Conservation (phyloP, 1,140 invertebrate genomes). For the Diabrotica virgifera region DNA sequence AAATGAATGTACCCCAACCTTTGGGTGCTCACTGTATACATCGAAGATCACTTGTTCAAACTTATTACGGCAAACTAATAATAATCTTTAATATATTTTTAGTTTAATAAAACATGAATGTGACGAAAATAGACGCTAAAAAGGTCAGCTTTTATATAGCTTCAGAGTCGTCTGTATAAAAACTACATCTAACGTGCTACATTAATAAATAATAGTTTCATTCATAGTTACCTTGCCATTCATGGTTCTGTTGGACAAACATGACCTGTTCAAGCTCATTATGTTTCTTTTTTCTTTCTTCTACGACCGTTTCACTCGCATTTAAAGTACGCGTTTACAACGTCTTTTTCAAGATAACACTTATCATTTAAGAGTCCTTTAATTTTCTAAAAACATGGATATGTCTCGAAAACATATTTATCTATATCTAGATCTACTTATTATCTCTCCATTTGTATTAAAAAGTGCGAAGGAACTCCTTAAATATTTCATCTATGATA, state of each 20-base stretch:
- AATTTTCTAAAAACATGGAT: conserved; percentile 4
- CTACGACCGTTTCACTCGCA: conserved; percentile 10
- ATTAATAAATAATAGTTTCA: no score
- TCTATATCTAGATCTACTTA: conserved; percentile 25
- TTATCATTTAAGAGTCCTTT: conserved; percentile 5
- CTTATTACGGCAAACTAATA: no score
- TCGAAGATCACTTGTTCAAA: no score
- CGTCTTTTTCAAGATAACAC: background rate
- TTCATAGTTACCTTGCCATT: conserved; percentile 41
- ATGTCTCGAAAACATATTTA: conserved; percentile 23
- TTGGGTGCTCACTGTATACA: no score
- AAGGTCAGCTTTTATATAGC: no score
- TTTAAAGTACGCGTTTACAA: conserved; percentile 12
- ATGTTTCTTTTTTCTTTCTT: conserved; percentile 20
- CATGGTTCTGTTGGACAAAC: conserved; percentile 34
- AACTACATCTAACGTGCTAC: no score
- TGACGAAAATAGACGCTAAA: no score
- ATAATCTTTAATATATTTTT: no score
- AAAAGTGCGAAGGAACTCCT: conserved; percentile 11
- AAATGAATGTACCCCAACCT: no score
- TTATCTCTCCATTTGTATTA: conserved; percentile 30
- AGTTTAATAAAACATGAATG: no score
- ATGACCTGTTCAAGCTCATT: conserved; percentile 40
- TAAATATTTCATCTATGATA: conserved; percentile 9
- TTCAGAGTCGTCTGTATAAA: no score